These are phyloP conservation scores for Paralvinella palmiformis DNA, from an alignment of 1,140 invertebrate genomes.

Conservation along the genomic window DNA sequence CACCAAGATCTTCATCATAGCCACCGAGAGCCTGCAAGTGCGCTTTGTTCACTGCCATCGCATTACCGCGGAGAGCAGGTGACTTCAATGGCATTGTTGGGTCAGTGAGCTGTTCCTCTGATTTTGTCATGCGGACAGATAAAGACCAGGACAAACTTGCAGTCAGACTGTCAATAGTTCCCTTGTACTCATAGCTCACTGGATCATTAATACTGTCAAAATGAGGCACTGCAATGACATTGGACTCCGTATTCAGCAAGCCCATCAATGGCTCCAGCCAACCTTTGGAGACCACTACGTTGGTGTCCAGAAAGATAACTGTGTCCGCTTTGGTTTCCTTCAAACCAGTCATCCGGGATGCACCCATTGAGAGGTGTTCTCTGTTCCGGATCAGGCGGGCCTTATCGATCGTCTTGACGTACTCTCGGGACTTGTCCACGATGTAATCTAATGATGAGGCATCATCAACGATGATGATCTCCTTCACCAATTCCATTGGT, in stretches of 20 bases:
- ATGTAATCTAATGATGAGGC: slow-evolving; percentile 14
- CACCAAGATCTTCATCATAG: slow-evolving; percentile 14
- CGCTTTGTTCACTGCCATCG: slow-evolving; percentile 12
- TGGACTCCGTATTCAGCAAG: not conserved
- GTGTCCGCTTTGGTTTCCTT: slow-evolving; percentile 3
- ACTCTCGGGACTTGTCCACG: not conserved
- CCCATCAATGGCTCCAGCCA: slow-evolving; percentile 19
- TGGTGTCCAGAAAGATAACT: slow-evolving; percentile 14
- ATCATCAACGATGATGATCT: slow-evolving; percentile 18
- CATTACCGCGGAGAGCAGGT: slow-evolving; percentile 17
- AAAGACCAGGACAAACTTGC: slow-evolving; percentile 12
- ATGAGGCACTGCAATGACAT: slow-evolving; percentile 15
- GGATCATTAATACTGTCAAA: slow-evolving; percentile 18
- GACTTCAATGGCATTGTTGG: not conserved
- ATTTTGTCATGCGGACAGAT: not conserved
- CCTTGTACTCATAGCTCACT: slow-evolving; percentile 14
- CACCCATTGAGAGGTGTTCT: not conserved
- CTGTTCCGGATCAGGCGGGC: not conserved
- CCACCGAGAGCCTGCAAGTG: slow-evolving; percentile 13
- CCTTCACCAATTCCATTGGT: not conserved
- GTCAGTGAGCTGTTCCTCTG: too few species aligned
- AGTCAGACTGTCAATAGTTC: not conserved
- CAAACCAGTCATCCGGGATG: not conserved
- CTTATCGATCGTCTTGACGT: not conserved
- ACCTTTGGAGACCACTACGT: not conserved